Conservation (phyloP, 2,888 invertebrate genomes). For the Trichogramma evanescens region DNA sequence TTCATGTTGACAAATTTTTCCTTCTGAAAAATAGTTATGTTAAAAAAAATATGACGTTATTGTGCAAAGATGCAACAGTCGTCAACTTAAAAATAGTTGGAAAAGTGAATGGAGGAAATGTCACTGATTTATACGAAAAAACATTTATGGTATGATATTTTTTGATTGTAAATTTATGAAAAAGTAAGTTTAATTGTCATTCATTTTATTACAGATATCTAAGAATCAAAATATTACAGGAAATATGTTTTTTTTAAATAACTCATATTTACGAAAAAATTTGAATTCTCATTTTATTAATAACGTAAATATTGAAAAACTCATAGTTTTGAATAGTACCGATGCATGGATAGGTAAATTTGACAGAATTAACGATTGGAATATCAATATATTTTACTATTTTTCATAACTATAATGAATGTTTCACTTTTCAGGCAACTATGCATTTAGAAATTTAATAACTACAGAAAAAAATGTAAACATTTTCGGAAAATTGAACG, state of each 20-base stretch:
- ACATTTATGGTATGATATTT: constrained; percentile 51
- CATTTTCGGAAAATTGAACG: constrained; percentile 27
- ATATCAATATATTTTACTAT: background rate
- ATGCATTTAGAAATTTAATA: constrained; percentile 28
- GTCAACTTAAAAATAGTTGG: constrained; percentile 30
- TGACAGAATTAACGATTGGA: background rate
- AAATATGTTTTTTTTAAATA: constrained; percentile 27
- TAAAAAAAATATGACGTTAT: constrained; percentile 39
- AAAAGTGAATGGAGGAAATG: constrained; percentile 45
- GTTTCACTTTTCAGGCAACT: constrained; percentile 26
- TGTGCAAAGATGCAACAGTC: constrained; percentile 40
- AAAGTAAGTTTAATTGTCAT: background rate
- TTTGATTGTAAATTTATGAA: background rate
- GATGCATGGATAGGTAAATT: constrained; percentile 28
- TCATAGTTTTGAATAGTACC: constrained; percentile 24
- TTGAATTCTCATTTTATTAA: constrained; percentile 31
- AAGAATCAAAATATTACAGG: constrained; percentile 33
- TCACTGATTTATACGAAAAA: constrained; percentile 48
- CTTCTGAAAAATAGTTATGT: constrained; percentile 48
- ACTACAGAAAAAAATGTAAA: constrained; percentile 25
- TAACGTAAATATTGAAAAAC: constrained; percentile 24
- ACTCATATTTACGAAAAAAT: constrained; percentile 24
- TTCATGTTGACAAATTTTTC: constrained; percentile 47
- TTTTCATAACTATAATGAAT: background rate
- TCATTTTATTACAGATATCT: constrained; percentile 22